phyloP scores from a whole-genome alignment of 2,113 vertebrate species.

The human region GRCh38 chr14:85038001-85038500 shows the following conservation, averaged over 20 bases:
- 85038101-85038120: background rate
- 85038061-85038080: background rate
- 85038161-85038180: background rate
- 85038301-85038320: too few relatives aligned
- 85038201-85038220: background rate
- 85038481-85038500: too few relatives aligned
- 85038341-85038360: too few relatives aligned
- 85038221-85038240: background rate
- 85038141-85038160: background rate
- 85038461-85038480: too few relatives aligned
- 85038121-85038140: fast-evolving
- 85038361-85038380: too few relatives aligned
- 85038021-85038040: fast-evolving
- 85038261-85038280: background rate
- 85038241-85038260: background rate
- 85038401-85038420: too few relatives aligned
- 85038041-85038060: fast-evolving
- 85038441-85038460: too few relatives aligned
- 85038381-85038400: too few relatives aligned
- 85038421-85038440: too few relatives aligned
- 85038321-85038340: too few relatives aligned
- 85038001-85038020: background rate
- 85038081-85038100: background rate
- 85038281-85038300: background rate
- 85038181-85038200: background rate